Conservation (phyloP, 2,113 vertebrate genomes). For the Coregonus clupeaformis region DNA sequence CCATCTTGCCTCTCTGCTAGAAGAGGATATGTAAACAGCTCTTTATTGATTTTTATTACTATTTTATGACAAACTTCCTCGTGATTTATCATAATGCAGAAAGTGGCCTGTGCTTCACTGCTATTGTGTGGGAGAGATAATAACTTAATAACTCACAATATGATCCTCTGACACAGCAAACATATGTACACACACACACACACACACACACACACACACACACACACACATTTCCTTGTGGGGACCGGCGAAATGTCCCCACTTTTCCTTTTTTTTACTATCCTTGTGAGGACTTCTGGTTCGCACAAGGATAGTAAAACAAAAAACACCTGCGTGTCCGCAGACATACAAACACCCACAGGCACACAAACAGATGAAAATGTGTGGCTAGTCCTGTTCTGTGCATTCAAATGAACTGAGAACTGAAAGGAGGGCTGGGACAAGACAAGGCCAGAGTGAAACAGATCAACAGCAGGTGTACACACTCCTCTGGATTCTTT, state of each 20-base stretch:
- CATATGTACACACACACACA: constrained; percentile 11
- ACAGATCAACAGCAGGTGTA: neutral
- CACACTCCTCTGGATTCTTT: neutral
- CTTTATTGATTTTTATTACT: constrained; percentile 32
- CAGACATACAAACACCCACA: neutral
- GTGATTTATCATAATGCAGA: constrained; percentile 22
- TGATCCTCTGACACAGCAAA: neutral
- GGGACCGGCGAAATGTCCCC: no score
- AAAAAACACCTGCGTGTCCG: no score
- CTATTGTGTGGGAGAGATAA: constrained; percentile 24
- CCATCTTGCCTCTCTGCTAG: neutral
- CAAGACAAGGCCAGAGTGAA: neutral
- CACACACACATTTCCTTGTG: neutral
- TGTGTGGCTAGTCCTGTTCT: neutral
- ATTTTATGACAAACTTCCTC: constrained; percentile 23
- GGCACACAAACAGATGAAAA: neutral
- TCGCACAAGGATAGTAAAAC: no score
- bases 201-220: constrained; percentile 12
- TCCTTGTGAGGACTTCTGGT: no score
- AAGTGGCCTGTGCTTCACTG: neutral
- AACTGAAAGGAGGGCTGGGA: neutral
- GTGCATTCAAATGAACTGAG: constrained; percentile 6
- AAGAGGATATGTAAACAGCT: constrained; percentile 1
- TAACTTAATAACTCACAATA: constrained; percentile 23
- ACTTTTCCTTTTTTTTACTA: no score